Percentiles rank a stretch among this genome's conserved stretches.
phyloP scores from a whole-genome alignment of 2,797 vertebrate species.

The Pelodytes ibericus region DNA sequence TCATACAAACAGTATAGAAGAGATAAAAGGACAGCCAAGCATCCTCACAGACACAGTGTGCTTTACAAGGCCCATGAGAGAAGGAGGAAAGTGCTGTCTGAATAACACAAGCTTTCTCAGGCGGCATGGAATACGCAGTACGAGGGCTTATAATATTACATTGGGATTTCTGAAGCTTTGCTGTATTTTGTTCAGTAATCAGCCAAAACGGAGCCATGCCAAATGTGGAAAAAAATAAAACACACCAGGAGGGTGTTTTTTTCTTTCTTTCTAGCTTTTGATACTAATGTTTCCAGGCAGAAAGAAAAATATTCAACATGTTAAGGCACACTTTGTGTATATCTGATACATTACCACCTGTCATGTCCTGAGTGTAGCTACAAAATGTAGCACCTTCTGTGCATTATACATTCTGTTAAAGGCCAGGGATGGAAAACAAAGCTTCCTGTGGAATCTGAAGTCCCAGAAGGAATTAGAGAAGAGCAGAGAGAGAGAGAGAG shows the following conservation, averaged over 20 bases:
- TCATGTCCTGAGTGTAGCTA: not conserved
- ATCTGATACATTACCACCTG: not conserved
- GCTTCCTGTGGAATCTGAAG: not conserved
- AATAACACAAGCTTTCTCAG: not conserved
- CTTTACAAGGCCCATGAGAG: not conserved
- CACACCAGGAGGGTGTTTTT: not conserved
- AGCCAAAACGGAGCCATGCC: not conserved
- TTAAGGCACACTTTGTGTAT: not conserved
- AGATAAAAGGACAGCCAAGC: not conserved
- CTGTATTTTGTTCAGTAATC: conserved; percentile 3
- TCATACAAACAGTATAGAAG: not conserved
- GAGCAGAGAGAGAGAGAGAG: too few relatives aligned
- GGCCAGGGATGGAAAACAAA: not conserved
- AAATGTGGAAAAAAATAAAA: not conserved
- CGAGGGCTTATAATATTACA: not conserved
- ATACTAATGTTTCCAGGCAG: not conserved
- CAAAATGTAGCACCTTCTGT: not conserved
- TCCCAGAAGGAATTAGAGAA: not conserved
- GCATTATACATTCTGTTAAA: not conserved
- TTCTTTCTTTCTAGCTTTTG: not conserved
- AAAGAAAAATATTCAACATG: not conserved
- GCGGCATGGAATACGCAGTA: not conserved
- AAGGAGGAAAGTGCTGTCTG: not conserved
- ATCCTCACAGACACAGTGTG: not conserved
- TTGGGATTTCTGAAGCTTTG: not conserved